phyloP scores from a whole-genome alignment of 2,888 invertebrate species.

The Noctua janthe region DNA sequence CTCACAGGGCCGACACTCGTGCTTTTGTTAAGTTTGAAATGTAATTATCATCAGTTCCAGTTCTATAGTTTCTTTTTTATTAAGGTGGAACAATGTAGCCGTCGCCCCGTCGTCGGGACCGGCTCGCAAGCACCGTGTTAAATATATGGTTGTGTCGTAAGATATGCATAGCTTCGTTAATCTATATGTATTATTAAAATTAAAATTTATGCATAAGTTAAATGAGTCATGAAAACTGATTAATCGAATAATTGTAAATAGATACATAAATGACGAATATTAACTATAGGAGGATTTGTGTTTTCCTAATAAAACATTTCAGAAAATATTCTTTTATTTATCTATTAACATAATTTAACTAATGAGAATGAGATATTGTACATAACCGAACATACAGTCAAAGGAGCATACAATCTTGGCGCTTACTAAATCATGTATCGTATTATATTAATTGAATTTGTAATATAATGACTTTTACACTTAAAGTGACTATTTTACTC shows the following conservation, averaged over 20 bases:
- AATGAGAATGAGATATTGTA: constrained; percentile 32
- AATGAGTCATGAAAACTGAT: constrained; percentile 84
- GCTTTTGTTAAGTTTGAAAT: constrained; percentile 90
- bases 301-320: constrained; percentile 89
- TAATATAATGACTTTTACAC: constrained; percentile 52
- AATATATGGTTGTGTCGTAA: constrained; percentile 91
- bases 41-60: constrained; percentile 88
- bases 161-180: constrained; percentile 90
- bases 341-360: constrained; percentile 57
- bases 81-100: constrained; percentile 87
- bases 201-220: constrained; percentile 83
- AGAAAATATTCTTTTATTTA: constrained; percentile 72
- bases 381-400: constrained; percentile 40
- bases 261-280: constrained; percentile 83
- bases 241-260: constrained; percentile 87
- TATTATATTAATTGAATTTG: constrained; percentile 50
- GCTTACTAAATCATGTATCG: constrained; percentile 52
- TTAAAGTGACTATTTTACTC: constrained; percentile 26
- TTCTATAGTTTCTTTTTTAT: constrained; percentile 87
- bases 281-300: constrained; percentile 86
- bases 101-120: constrained; percentile 70
- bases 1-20: constrained; percentile 70
- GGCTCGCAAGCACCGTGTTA: constrained; percentile 86
- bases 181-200: constrained; percentile 83
- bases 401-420: constrained; percentile 54